Conservation (phyloP, 92 coral and sea anemone genomes). For the Hydrozoanthus gracilis region DNA sequence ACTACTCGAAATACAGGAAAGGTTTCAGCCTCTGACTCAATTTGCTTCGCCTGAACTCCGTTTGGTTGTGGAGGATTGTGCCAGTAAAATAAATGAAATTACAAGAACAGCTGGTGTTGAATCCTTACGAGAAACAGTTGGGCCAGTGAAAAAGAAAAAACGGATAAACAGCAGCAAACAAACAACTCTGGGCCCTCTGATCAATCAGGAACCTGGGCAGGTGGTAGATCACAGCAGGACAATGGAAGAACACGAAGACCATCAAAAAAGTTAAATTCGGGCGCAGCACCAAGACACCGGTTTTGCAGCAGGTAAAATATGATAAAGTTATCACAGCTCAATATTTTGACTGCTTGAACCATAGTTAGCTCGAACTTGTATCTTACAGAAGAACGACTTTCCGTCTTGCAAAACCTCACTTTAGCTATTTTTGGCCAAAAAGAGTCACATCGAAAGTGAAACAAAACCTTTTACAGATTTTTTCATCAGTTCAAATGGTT, state of each 20-base stretch:
- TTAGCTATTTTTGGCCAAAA: background rate
- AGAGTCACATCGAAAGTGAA: background rate
- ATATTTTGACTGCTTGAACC: background rate
- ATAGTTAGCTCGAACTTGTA: conserved; percentile 20
- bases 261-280: background rate
- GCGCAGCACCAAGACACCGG: conserved; percentile 20
- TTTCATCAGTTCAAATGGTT: background rate
- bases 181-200: conserved; percentile 12
- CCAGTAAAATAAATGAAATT: background rate
- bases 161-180: background rate
- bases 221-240: conserved; percentile 28
- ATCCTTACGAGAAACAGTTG: background rate
- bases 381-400: background rate
- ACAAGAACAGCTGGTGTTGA: background rate
- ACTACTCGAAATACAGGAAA: background rate
- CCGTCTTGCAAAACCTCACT: conserved; percentile 18
- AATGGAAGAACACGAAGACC: conserved; percentile 18
- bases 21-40: conserved; percentile 25
- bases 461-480: background rate
- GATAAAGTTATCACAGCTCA: background rate
- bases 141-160: background rate
- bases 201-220: conserved; percentile 4
- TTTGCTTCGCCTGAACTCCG: conserved; percentile 35
- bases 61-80: conserved; percentile 20
- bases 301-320: conserved; percentile 2